Base-by-base conservation (phyloP, 1,140 invertebrate genomes). In the Pseudomyrmex pallidus region DNA sequence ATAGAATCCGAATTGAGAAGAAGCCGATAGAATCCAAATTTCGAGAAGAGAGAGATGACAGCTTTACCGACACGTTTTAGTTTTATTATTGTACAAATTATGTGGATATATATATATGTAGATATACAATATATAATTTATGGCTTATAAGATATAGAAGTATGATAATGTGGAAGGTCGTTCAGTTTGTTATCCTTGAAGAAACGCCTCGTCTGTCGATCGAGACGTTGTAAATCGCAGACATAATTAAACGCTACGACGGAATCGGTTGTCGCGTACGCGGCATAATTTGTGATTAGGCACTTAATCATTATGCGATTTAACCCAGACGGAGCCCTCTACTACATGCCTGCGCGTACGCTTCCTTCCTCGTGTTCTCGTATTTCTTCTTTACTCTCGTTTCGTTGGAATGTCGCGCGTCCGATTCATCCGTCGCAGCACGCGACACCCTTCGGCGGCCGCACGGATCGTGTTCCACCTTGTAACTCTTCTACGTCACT, bases 401-500 rank as follows among this genome's bases (percentile, higher is more conserved):
- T 66, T 52, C 73, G 22, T 35, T 63, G 87, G 86, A 88, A 88
- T 87, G 86, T 56, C 52, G 56, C 61, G 83, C 77, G 68, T 85
- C 48, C 68, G 83, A 85, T 72, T 80, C 66, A 80, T 80, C 63
- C 64, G 44, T 50, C 74, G 56, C 46, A 87, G 87, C 87, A 88
- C 87, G 87, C 87, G 87, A 88, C 87, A 77, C 22, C 15, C 56
- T 76, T 80, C 74, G 13, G 46, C 74, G 56, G n/a, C 35, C 50
- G 57, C n/a, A 22, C 8, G 35, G 56, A 44, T 88, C 76, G 25
- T 48, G 61, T 87, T 87, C 82, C 76, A 66, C 10, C 72, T 72
- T 78, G 44, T 73, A 67, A 72, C 67, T 56, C 64, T 56, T 57
- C 48, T 54, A 48, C 73, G 62, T 63, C 61, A 78, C 52, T 87